Percentiles rank a stretch among this genome's conserved stretches.
These are phyloP conservation scores for Tachycineta bicolor DNA, from an alignment of 2,113 vertebrate genomes.

Conservation along the genomic window DNA sequence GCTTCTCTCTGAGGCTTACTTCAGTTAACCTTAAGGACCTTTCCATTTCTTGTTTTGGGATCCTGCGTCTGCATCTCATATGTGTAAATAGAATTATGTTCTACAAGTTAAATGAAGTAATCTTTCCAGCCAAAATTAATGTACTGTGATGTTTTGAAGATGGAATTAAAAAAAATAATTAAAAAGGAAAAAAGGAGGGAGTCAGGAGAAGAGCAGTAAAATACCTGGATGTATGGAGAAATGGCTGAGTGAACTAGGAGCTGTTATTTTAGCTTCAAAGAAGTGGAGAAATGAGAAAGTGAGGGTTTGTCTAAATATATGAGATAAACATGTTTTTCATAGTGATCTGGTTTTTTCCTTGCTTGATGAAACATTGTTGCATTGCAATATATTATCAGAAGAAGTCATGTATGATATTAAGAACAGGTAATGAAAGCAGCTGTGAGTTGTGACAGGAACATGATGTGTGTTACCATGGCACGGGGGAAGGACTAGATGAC, in stretches of 20 bases:
- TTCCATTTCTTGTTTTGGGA: background rate
- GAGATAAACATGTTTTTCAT: background rate
- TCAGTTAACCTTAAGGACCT: background rate
- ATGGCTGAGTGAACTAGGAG: background rate
- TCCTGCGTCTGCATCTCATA: background rate
- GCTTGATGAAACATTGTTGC: background rate
- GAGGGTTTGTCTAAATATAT: background rate
- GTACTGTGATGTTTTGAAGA: background rate
- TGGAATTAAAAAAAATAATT: background rate
- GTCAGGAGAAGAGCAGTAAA: background rate
- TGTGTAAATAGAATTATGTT: background rate
- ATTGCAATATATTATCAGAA: background rate
- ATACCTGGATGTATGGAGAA: background rate
- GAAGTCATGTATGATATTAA: background rate
- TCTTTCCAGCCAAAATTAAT: background rate
- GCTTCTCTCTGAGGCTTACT: background rate
- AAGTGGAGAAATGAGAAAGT: background rate
- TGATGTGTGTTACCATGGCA: background rate
- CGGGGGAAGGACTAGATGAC: background rate
- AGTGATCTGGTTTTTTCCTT: background rate
- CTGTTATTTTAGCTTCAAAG: background rate
- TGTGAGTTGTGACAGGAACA: background rate
- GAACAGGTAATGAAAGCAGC: background rate
- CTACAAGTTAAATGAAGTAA: background rate
- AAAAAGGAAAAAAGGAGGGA: background rate